These are phyloP conservation scores for Vireo altiloquus DNA, from an alignment of 2,113 vertebrate genomes.

Conservation along the genomic window DNA sequence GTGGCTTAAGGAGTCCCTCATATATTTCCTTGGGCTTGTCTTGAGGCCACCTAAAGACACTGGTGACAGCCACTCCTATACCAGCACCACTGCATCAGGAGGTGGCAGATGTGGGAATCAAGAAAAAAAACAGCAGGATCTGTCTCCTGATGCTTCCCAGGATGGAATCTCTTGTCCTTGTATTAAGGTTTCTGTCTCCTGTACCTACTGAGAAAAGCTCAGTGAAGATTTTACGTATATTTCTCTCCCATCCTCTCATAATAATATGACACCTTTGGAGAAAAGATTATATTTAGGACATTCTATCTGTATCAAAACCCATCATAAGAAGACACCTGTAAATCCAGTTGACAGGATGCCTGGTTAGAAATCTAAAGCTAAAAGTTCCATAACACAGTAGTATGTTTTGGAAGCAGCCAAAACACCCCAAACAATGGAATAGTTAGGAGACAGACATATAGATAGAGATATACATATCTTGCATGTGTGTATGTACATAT, in stretches of 20 bases:
- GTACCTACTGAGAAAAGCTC: neutral
- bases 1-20: neutral
- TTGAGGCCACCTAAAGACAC: neutral
- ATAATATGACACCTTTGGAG: neutral
- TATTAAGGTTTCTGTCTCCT: neutral
- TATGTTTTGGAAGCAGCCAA: neutral
- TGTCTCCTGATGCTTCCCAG: neutral
- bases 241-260: neutral
- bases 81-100: neutral
- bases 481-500: fast-evolving
- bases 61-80: neutral
- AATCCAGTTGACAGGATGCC: neutral
- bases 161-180: neutral
- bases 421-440: neutral
- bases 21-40: neutral
- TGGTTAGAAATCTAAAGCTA: neutral
- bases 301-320: neutral
- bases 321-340: neutral
- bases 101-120: neutral
- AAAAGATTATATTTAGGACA: neutral
- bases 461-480: neutral
- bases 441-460: neutral
- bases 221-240: neutral
- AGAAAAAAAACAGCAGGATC: neutral
- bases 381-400: neutral